Base-by-base conservation (phyloP, 2,797 vertebrate species). In the Muscicapa striata region DNA sequence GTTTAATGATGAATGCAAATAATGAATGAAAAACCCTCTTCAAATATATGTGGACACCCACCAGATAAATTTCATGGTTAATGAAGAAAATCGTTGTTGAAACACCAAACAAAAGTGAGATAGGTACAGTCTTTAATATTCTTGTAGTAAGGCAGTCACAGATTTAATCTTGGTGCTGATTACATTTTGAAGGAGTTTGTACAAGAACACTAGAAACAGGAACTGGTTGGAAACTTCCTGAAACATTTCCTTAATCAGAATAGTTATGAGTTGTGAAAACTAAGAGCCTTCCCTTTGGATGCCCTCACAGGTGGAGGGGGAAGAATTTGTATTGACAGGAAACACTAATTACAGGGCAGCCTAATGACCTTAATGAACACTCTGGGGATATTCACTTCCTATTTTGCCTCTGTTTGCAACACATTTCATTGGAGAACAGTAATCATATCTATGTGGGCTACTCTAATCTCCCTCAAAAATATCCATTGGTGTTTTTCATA, bases 241-340 rank as follows among this genome's bases (percentile, higher is more conserved):
- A 86, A 49, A 76, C 13, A 41, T 84, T 92, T 90, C 62, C 80
- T 90, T 88, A 90, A 78, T 78, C 73, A 78, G 59, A 93, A 59
- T 34, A 68, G 30, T 34, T 66, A 10, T 55, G 69, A 73, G 58
- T 38, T 90, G 7, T n/a, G 51, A 75, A 80, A 49, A 81, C 30
- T 43, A 64, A 76, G 81, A 85, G 22, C 11, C 11, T 86, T 85
- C 36, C n/a, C n/a, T 62, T 49, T 81, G 57, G 32, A 86, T 0
- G 4, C 30, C 30, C 83, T 85, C 54, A 72, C 18, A 58, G 54
- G 54, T 81, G 59, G 91, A 86, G 13, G 55, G 46, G 55, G 41
- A 32, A 68, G 40, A 46, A 63, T 48, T 72, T 63, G 26, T 59
- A 34, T 24, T 81, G 66, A 41, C 73, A 55, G 76, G 62, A 77